Conservation (phyloP, 2,797 vertebrate genomes). For the Eulemur rubriventer region DNA sequence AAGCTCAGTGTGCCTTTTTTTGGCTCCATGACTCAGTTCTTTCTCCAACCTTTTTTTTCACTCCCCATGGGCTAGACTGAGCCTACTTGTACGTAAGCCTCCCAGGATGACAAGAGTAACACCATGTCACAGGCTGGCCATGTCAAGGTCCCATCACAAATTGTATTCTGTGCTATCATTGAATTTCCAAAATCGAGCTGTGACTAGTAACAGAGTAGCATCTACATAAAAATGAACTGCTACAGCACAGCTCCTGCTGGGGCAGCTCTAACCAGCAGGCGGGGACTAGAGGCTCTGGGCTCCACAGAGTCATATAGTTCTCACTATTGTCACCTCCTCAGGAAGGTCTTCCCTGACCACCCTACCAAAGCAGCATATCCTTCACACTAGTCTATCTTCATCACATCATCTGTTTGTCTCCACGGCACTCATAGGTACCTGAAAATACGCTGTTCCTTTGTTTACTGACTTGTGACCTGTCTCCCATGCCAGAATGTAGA, state of each 20-base stretch:
- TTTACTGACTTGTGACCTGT: background rate
- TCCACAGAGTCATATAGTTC: background rate
- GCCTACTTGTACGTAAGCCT: background rate
- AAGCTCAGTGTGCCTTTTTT: background rate
- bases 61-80: background rate
- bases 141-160: background rate
- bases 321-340: background rate
- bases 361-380: background rate
- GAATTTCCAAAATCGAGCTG: background rate
- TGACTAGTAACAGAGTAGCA: background rate
- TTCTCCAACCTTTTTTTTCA: background rate
- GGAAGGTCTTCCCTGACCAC: background rate
- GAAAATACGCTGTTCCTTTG: background rate
- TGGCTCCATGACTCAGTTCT: background rate
- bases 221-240: background rate
- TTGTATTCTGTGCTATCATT: background rate
- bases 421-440: background rate
- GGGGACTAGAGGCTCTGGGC: background rate
- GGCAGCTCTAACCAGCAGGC: background rate
- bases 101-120: background rate
- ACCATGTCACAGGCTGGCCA: too few relatives aligned
- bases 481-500: background rate
- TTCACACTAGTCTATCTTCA: background rate
- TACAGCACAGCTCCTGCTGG: rapidly evolving
- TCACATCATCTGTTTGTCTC: background rate